Conservation (phyloP, 2,888 invertebrate genomes). For the Neria commutata region DNA sequence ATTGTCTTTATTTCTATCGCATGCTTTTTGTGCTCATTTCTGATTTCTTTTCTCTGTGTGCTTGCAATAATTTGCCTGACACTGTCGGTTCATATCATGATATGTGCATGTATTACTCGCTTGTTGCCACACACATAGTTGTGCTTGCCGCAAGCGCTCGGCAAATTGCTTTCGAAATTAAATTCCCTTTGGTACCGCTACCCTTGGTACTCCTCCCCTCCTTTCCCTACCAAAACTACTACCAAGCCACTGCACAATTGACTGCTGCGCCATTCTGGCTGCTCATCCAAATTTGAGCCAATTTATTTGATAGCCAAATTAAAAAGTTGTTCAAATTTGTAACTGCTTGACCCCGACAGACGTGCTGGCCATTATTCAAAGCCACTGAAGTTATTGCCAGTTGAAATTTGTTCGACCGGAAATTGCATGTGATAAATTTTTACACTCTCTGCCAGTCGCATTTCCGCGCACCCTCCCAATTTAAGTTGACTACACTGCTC, state of each 20-base stretch:
- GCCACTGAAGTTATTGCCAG: constrained; percentile 14
- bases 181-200: constrained; percentile 13
- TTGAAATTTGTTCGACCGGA: constrained; percentile 49
- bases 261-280: background rate
- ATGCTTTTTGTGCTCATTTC: background rate
- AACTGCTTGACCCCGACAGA: background rate
- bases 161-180: constrained; percentile 21
- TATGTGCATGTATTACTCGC: background rate
- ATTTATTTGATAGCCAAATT: constrained; percentile 21
- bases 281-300: constrained; percentile 13
- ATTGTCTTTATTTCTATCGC: background rate
- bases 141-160: too few species aligned
- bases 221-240: background rate
- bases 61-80: background rate
- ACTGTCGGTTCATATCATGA: background rate
- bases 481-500: background rate
- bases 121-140: too few species aligned
- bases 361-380: constrained; percentile 13
- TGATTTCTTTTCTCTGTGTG: background rate
- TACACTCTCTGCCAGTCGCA: too few species aligned
- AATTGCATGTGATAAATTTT: constrained; percentile 38
- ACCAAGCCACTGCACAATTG: background rate
- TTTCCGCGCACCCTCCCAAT: too few species aligned
- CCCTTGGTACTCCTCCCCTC: background rate
- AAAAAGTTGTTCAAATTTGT: constrained; percentile 22